Base-by-base conservation (phyloP, 2,888 invertebrate genomes). In the Philonicus albiceps region DNA sequence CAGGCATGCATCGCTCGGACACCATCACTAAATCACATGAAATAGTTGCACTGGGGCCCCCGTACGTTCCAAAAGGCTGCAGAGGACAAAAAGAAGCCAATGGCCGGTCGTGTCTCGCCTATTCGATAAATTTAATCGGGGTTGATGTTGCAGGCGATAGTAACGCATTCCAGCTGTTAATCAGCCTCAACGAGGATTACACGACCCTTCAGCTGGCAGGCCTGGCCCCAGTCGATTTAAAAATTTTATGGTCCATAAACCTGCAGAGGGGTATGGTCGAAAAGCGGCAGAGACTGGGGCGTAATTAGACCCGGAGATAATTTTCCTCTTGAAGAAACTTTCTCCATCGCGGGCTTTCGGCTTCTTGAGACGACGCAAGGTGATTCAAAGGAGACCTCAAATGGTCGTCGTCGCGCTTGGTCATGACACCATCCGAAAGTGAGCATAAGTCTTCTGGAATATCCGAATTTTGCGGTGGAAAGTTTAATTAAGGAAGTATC, bases 291-390 rank as follows among this genome's bases (percentile, higher is more conserved):
- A 27, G 27, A 11, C 3, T 8, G 64, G 27, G 22, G 27, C 19
- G 64, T 64, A 64, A 64, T 64, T 64, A 64, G 64, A 64, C 64
- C 64, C 64, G 64, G 64, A 64, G 64, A 34, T 74, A 74, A 74
- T 74, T 74, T 74, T 74, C 74, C 74, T 34, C 74, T 74, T n/a
- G 31, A 74, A 74, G 34, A 34, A 74, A 34, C 34, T 74, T 74
- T 74, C 74, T 11, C 34, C 7, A 11, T 64, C 64, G 64, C 7
- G 27, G 7, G 31, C 13, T 3, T 27, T 8, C 22, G 30, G 27
- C 30, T 74, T 34, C 74, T 74, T 31, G 13, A 30, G 72, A 73
- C 27, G 34, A n/a, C 27, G 27, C 64, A 13, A 64, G 27, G 64
- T 64, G 64, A 34, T 31, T 74, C 27, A 30, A 72, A 27, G 11